Percentiles rank a stretch among this genome's conserved stretches.
Conservation (phyloP, 2,888 invertebrate species). For the Pterobdella sp. region DNA sequence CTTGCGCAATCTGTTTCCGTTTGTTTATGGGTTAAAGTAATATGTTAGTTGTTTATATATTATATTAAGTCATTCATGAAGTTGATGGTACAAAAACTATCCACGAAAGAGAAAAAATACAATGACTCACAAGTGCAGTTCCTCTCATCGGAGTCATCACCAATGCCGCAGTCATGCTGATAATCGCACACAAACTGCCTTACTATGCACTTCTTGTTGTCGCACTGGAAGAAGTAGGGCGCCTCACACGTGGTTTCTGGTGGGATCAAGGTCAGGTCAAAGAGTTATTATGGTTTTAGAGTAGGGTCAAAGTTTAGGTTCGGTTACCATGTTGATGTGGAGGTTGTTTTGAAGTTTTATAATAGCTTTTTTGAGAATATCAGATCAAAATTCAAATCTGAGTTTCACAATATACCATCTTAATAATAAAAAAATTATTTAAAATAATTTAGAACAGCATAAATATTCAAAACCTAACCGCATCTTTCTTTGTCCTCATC, state of each 20-base stretch:
- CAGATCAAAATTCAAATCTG: neutral
- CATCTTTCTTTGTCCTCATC: slow-evolving; percentile 34
- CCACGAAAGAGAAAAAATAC: too few relatives aligned
- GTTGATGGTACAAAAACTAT: too few relatives aligned
- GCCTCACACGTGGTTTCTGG: slow-evolving; percentile 12
- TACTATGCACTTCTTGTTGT: slow-evolving; percentile 33
- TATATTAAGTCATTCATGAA: too few relatives aligned
- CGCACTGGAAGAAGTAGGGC: slow-evolving; percentile 32
- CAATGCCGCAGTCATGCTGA: slow-evolving; percentile 33
- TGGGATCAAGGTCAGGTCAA: too few relatives aligned
- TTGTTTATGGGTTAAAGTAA: too few relatives aligned
- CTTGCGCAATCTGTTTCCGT: slow-evolving; percentile 25
- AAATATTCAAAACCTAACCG: slow-evolving; percentile 20
- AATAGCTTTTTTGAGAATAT: neutral
- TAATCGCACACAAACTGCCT: slow-evolving; percentile 33
- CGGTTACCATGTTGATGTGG: neutral
- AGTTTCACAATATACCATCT: neutral
- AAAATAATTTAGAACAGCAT: too few relatives aligned
- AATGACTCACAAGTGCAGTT: slow-evolving; percentile 27
- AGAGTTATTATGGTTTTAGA: neutral
- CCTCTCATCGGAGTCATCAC: slow-evolving; percentile 34
- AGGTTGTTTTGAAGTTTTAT: neutral
- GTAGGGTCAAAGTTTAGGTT: neutral
- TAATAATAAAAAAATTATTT: neutral
- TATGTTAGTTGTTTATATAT: too few relatives aligned